Evolutionary conservation across 2,888 invertebrate genomes (phyloP).

Genomic region (Salticus scenicus): DNA sequence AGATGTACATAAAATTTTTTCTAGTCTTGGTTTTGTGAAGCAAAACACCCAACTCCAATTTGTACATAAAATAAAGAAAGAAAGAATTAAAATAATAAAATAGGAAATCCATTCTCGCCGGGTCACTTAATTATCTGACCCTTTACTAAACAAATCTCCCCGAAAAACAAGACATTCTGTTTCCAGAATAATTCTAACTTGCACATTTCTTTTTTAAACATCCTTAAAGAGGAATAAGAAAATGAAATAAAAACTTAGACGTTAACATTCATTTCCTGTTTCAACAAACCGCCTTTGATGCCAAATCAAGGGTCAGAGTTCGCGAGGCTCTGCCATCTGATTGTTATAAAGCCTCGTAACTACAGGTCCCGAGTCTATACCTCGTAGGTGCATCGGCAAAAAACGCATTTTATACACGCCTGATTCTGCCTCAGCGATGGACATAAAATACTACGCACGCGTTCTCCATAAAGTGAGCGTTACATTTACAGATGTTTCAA

Average conservation of each 20-base stretch:
- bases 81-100: no score
- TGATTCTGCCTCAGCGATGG: not conserved
- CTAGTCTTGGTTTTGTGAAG: not conserved
- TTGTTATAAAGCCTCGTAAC: not conserved
- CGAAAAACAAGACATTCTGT: not conserved
- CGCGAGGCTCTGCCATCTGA: conserved; percentile 1
- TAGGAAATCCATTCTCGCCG: no score
- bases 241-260: conserved; percentile 22
- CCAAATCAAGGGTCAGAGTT: conserved; percentile 10
- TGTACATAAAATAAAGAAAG: no score
- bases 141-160: not conserved
- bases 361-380: not conserved
- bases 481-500: not conserved
- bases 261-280: conserved; percentile 40
- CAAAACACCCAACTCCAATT: not conserved
- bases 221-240: conserved; percentile 2
- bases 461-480: not conserved
- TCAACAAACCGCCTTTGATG: conserved; percentile 28
- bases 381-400: not conserved
- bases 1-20: conserved; percentile 2
- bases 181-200: not conserved
- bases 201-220: not conserved
- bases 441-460: not conserved
- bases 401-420: not conserved
- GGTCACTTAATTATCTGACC: conserved; percentile 4